phyloP scores from a whole-genome alignment of 2,797 vertebrate species.

The Pseudomugil tenellus region DNA sequence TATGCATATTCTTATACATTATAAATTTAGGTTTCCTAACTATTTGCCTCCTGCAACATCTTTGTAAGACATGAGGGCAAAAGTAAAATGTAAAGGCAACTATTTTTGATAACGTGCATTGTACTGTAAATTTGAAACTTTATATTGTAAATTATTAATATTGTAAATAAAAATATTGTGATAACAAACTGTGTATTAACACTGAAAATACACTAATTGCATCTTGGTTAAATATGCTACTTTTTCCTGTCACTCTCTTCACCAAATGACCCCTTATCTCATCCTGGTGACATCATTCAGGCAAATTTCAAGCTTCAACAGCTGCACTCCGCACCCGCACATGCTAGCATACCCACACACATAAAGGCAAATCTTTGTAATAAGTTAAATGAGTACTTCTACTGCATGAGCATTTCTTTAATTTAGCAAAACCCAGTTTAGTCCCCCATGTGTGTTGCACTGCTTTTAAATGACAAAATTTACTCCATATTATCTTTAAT shows the following conservation, averaged over 20 bases:
- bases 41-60: background rate
- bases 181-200: background rate
- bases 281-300: slow-evolving; percentile 54
- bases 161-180: background rate
- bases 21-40: background rate
- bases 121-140: background rate
- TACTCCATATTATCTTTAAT: background rate
- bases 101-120: background rate
- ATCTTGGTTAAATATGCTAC: background rate
- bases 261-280: slow-evolving; percentile 44
- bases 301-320: slow-evolving; percentile 42
- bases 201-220: background rate
- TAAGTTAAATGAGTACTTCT: background rate
- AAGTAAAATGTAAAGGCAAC: background rate
- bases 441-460: background rate
- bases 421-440: background rate
- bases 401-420: slow-evolving; percentile 4
- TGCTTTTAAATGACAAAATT: background rate
- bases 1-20: background rate
- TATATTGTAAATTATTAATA: background rate
- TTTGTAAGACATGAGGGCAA: background rate
- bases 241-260: background rate
- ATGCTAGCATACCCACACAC: slow-evolving; percentile 34
- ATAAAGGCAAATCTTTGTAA: slow-evolving; percentile 29
- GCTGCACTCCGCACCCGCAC: slow-evolving; percentile 36